Conservation (phyloP, 2,888 invertebrate species). For the Alloplasta piceator region DNA sequence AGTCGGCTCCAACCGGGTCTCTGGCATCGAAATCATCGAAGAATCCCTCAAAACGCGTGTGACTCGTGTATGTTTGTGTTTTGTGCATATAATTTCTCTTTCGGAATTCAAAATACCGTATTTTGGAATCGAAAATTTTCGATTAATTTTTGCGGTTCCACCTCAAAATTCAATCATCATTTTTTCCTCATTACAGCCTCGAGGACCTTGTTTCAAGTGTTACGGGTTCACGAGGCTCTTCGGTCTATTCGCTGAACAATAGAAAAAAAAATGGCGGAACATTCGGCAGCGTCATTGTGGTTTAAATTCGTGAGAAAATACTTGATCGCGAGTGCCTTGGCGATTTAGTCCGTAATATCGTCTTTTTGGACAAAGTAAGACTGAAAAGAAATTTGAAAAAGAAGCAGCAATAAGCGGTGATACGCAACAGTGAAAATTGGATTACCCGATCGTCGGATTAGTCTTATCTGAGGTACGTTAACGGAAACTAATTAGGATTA, state of each 20-base stretch:
- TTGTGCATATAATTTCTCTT: no score
- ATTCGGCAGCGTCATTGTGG: slow-evolving; percentile 22
- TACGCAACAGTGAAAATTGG: slow-evolving; percentile 60
- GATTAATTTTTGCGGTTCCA: no score
- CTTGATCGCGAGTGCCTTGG: slow-evolving; percentile 36
- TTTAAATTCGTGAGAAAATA: slow-evolving; percentile 30
- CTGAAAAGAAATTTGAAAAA: not conserved
- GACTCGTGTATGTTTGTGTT: not conserved
- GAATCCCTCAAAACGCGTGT: slow-evolving; percentile 53
- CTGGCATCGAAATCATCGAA: slow-evolving; percentile 75
- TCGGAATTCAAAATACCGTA: no score
- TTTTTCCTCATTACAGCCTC: no score
- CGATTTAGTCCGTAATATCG: slow-evolving; percentile 20
- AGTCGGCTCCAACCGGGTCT: slow-evolving; percentile 78
- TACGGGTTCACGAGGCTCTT: not conserved
- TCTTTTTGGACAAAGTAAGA: not conserved
- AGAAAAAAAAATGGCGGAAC: slow-evolving; percentile 39
- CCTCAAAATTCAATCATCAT: not conserved
- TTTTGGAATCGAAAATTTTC: no score
- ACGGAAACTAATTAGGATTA: not conserved
- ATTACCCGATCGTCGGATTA: slow-evolving; percentile 54
- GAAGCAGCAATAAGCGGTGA: slow-evolving; percentile 40
- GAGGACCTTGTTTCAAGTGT: not conserved
- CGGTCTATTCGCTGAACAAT: not conserved
- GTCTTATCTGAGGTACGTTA: slow-evolving; percentile 42